Percentiles rank a stretch among this genome's conserved stretches.
phyloP scores from a whole-genome alignment of 1,140 invertebrate species.

The Psix sp. region DNA sequence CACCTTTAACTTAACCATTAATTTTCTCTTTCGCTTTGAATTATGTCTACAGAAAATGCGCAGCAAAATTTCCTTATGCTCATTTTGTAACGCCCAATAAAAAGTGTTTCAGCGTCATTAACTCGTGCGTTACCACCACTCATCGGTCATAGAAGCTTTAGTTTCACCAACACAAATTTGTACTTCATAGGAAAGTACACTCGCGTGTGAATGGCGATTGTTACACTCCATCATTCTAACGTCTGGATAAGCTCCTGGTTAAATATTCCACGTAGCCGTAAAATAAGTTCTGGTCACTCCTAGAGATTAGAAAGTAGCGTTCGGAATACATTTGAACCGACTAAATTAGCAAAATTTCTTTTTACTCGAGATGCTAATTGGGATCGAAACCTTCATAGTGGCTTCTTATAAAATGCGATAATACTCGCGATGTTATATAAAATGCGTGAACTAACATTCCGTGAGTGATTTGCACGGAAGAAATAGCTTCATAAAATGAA shows the following conservation, averaged over 20 bases:
- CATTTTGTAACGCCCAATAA: too few species aligned
- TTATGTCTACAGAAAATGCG: too few species aligned
- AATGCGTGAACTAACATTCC: too few species aligned
- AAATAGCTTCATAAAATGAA: conserved; percentile 27
- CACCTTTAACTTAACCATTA: too few species aligned
- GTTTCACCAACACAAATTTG: too few species aligned
- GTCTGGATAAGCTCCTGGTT: conserved; percentile 32
- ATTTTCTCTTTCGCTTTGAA: too few species aligned
- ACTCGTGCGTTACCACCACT: conserved; percentile 2
- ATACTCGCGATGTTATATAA: too few species aligned
- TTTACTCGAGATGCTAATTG: conserved; percentile 19
- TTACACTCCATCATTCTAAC: conserved; percentile 38
- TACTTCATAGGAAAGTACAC: conserved; percentile 21
- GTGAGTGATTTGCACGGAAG: conserved; percentile 12
- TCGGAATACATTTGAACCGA: conserved; percentile 33
- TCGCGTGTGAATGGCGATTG: conserved; percentile 13
- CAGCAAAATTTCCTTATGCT: too few species aligned
- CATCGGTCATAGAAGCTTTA: background rate
- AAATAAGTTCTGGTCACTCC: conserved; percentile 28
- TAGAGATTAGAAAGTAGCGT: conserved; percentile 48
- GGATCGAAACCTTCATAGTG: too few species aligned
- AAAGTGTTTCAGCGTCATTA: too few species aligned
- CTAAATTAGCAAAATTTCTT: conserved; percentile 36
- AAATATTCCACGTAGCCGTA: conserved; percentile 36
- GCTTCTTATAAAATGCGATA: too few species aligned